phyloP scores from a whole-genome alignment of 1,140 invertebrate species.

The Lasioglossum baleicum region DNA sequence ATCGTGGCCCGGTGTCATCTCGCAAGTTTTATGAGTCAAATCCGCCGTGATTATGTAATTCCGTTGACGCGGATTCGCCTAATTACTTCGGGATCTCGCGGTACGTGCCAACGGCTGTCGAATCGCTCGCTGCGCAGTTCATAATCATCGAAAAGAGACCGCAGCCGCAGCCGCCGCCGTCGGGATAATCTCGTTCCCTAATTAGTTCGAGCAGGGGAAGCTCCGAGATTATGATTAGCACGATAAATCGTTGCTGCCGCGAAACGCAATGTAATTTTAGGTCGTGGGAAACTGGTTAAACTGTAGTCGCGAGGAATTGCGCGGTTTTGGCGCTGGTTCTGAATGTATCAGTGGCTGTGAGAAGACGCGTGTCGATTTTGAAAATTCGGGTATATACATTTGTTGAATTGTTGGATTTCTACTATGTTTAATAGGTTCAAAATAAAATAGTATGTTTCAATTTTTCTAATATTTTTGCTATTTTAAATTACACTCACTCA shows the following conservation, averaged over 20 bases:
- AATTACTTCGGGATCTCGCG: conserved; percentile 45
- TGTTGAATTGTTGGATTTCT: too few species aligned
- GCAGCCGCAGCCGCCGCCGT: too few species aligned
- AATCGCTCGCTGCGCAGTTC: conserved; percentile 33
- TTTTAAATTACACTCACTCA: too few species aligned
- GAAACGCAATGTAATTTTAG: background rate
- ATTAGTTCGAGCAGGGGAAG: background rate
- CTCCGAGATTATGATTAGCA: background rate
- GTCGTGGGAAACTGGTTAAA: too few species aligned
- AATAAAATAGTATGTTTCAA: too few species aligned
- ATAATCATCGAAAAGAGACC: background rate
- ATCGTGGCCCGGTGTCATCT: conserved; percentile 18
- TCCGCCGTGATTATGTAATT: conserved; percentile 40
- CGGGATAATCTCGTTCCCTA: background rate
- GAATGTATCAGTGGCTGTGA: too few species aligned
- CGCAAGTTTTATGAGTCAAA: conserved; percentile 35
- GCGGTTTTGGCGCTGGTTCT: background rate
- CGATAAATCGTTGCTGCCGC: background rate
- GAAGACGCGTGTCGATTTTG: too few species aligned
- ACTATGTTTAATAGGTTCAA: too few species aligned
- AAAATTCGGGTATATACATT: too few species aligned
- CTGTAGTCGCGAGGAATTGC: background rate
- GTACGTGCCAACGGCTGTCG: conserved; percentile 27
- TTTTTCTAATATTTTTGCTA: too few species aligned
- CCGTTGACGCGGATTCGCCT: conserved; percentile 44